Conservation (phyloP, 2,113 vertebrate genomes). For the Brachypodius melanocephalos region DNA sequence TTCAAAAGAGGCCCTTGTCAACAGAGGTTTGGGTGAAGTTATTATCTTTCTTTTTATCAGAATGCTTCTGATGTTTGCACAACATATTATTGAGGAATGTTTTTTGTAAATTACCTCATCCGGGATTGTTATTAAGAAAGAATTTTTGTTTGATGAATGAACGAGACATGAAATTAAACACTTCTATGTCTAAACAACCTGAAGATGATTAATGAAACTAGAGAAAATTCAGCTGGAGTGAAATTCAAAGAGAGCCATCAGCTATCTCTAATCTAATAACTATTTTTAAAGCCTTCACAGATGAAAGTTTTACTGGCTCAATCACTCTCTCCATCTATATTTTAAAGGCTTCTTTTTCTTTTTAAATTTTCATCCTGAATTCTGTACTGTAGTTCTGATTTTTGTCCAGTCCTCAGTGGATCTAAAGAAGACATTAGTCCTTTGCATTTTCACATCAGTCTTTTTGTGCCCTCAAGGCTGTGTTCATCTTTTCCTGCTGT, state of each 20-base stretch:
- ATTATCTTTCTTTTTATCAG: neutral
- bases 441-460: neutral
- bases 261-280: neutral
- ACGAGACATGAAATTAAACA: neutral
- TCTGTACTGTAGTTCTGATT: neutral
- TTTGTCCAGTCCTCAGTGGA: neutral
- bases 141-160: neutral
- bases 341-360: neutral
- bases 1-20: neutral
- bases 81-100: neutral
- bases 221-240: neutral
- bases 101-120: neutral
- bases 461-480: neutral
- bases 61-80: neutral
- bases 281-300: neutral
- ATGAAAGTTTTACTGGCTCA: neutral
- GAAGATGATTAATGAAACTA: neutral
- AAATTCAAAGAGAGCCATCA: neutral
- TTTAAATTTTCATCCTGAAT: neutral
- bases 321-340: neutral
- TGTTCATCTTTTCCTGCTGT: neutral
- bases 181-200: neutral
- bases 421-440: neutral
- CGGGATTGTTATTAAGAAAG: neutral
- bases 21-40: neutral